These are phyloP conservation scores for Cylloceria caligata DNA, from an alignment of 2,888 invertebrate genomes.

Conservation along the genomic window DNA sequence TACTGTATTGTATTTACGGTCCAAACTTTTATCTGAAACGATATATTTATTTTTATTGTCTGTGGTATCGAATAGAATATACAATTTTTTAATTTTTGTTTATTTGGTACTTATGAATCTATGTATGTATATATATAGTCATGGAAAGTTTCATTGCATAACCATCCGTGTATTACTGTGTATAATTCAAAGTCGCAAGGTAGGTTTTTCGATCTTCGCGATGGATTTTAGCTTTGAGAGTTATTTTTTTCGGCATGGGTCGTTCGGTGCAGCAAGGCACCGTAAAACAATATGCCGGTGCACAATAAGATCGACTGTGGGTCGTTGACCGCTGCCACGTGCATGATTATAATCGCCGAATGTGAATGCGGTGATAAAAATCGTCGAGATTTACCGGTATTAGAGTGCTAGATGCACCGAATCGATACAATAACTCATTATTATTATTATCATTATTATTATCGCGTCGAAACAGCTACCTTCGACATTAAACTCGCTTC, in stretches of 20 bases:
- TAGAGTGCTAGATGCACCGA: conserved; percentile 54
- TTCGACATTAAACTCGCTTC: conserved; percentile 73
- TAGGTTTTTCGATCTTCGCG: conserved; percentile 68
- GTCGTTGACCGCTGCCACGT: conserved; percentile 61
- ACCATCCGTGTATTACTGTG: conserved; percentile 75
- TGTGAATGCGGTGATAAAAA: conserved; percentile 17
- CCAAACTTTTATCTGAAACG: conserved; percentile 81
- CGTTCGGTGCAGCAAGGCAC: conserved; percentile 62
- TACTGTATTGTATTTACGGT: conserved; percentile 75
- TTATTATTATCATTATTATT: conserved; percentile 39
- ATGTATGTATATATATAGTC: conserved; percentile 72
- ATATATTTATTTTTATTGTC: conserved; percentile 81
- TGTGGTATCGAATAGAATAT: conserved; percentile 80
- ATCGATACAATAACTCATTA: conserved; percentile 50
- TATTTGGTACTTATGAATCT: conserved; percentile 62
- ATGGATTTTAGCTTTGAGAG: conserved; percentile 52
- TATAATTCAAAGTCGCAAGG: conserved; percentile 67
- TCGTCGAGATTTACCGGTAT: conserved; percentile 30
- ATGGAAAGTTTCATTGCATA: conserved; percentile 83
- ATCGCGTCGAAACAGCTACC: conserved; percentile 71
- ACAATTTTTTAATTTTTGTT: conserved; percentile 70
- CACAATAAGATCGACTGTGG: conserved; percentile 63
- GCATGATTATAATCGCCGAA: conserved; percentile 43
- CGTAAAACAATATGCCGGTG: conserved; percentile 59
- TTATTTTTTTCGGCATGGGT: conserved; percentile 11